These are phyloP conservation scores for Notospermus geniculatus DNA, from an alignment of 1,140 invertebrate species.

Conservation along the genomic window DNA sequence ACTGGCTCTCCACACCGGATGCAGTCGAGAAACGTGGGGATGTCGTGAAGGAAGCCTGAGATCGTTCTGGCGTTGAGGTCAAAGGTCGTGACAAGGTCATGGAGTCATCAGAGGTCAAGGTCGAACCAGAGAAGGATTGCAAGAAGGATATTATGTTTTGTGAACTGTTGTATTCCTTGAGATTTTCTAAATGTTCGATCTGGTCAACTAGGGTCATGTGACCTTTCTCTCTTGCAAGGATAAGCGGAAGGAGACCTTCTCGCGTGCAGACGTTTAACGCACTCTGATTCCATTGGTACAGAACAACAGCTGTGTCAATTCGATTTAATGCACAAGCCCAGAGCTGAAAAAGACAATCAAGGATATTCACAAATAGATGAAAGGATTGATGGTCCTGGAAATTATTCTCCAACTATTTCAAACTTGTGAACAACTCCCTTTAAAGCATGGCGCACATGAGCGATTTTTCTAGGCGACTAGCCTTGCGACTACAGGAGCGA, in stretches of 20 bases:
- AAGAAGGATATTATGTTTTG: constrained; percentile 28
- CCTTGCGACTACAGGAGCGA: too few species aligned
- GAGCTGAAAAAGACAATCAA: constrained; percentile 73
- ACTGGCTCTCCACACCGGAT: neutral
- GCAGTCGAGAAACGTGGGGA: neutral
- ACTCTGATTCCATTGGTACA: constrained; percentile 79
- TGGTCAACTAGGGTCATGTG: constrained; percentile 62
- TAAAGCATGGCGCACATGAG: too few species aligned
- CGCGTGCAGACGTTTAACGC: constrained; percentile 71
- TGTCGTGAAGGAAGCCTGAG: constrained; percentile 1
- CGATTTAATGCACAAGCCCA: constrained; percentile 87
- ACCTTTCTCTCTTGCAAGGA: constrained; percentile 60
- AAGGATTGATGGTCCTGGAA: too few species aligned
- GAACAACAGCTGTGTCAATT: constrained; percentile 75
- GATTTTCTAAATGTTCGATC: constrained; percentile 63
- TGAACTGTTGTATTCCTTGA: constrained; percentile 3
- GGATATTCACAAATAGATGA: too few species aligned
- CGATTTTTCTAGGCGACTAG: too few species aligned
- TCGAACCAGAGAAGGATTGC: neutral
- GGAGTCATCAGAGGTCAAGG: neutral
- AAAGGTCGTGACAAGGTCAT: too few species aligned
- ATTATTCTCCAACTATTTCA: too few species aligned
- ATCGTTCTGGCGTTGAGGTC: constrained; percentile 3
- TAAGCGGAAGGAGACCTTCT: constrained; percentile 64
- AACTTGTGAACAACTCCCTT: too few species aligned